Evolutionary conservation across 2,797 vertebrate species (phyloP), one percentile per base, ranked within the genome.

Genomic region (Orientallactaga sibirica): DNA sequence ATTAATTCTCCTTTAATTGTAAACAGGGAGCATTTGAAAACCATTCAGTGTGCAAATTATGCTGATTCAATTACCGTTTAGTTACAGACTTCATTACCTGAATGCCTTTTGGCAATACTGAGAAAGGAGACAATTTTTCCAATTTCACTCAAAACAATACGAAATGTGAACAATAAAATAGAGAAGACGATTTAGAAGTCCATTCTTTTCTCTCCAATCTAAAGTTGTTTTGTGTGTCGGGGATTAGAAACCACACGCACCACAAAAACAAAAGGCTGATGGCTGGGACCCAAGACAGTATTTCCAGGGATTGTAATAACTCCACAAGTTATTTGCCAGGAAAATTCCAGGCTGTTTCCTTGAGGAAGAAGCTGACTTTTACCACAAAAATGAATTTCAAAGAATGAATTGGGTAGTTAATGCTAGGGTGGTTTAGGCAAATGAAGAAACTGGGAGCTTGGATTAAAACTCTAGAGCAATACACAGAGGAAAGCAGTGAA

Each of bases 31-130:
- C 98, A 97, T 98, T 98, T 98, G 98, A 98, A 98, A 98, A 98
- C 97, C 98, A 98, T 98, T 98, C 98, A 98, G 97, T 98, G 98
- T 98, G 98, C 98, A 98, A 98, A 98, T 98, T 98, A 98, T 98
- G 98, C 98, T 98, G 98, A 98, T 98, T 98, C 98, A 98, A 98
- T 98, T 98, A 98, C 98, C 97, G 98, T 98, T 98, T 98, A 98
- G 97, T 98, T 98, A 98, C 98, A 98, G 98, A 98, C 98, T 98
- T 98, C 98, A 98, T 98, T 98, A 98, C 98, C 98, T 98, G 98
- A 98, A 98, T 98, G 97, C 95, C 87, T 97, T 95, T 94, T 92
- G 93, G 97, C 96, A 94, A 93, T 89, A 81, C 96, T 61, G 94
- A 89, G 94, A 94, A 96, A 96, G 86, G 95, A 97, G 95, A 95